Percentiles rank a stretch among this genome's conserved stretches.
Evolutionary conservation across 1,140 invertebrate genomes (phyloP).

Genomic region (Euschistus heros): DNA sequence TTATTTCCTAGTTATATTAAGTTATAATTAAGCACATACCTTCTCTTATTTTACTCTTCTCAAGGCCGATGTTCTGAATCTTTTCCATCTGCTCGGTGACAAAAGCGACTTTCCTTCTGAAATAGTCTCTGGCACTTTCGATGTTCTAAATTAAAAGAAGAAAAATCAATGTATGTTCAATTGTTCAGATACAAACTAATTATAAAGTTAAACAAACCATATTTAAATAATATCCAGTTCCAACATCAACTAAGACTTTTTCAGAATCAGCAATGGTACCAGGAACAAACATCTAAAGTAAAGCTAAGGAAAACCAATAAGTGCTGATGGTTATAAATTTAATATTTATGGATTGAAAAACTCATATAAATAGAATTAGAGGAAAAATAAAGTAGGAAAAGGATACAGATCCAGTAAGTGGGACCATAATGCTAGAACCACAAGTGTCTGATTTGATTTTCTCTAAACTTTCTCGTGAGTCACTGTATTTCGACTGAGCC

Average conservation of each 20-base stretch:
- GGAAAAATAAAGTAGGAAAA: slow-evolving; percentile 28
- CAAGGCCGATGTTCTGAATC: slow-evolving; percentile 69
- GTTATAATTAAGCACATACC: slow-evolving; percentile 38
- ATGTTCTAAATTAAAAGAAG: slow-evolving; percentile 45
- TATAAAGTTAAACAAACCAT: slow-evolving; percentile 46
- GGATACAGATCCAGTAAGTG: slow-evolving; percentile 75
- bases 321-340: not conserved
- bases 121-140: slow-evolving; percentile 76
- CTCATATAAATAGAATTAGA: too few species aligned
- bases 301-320: slow-evolving; percentile 13
- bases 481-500: slow-evolving; percentile 79
- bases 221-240: slow-evolving; percentile 90
- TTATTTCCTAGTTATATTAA: not conserved
- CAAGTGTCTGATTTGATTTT: slow-evolving; percentile 60
- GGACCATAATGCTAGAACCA: slow-evolving; percentile 77
- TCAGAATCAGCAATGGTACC: slow-evolving; percentile 70
- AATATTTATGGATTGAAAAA: too few species aligned
- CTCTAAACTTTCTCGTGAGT: slow-evolving; percentile 73
- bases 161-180: not conserved
- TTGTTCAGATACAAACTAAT: not conserved
- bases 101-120: slow-evolving; percentile 81
- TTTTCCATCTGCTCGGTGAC: slow-evolving; percentile 90
- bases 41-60: slow-evolving; percentile 78
- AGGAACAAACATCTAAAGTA: slow-evolving; percentile 75
- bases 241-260: slow-evolving; percentile 83